Evolutionary conservation across 2,888 invertebrate species (phyloP).

Genomic region (Pandemis corylana): DNA sequence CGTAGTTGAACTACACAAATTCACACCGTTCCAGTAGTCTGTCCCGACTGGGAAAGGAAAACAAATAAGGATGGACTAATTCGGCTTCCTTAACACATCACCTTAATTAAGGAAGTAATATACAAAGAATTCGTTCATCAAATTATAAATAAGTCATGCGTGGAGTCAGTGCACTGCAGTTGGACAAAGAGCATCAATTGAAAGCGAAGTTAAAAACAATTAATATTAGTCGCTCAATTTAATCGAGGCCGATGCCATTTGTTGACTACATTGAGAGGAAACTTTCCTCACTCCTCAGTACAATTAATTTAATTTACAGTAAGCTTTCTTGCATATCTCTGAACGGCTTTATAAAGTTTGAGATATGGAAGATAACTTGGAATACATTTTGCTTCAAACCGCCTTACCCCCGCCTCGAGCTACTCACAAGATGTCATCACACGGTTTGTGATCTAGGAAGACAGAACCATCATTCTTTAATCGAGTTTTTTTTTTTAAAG

Average conservation of each 20-base stretch:
- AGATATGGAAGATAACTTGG: neutral
- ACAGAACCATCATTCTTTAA: neutral
- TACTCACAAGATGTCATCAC: neutral
- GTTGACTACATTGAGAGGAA: constrained; percentile 11
- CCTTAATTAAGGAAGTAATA: neutral
- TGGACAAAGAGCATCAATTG: constrained; percentile 13
- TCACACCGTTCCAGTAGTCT: neutral
- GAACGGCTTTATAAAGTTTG: neutral
- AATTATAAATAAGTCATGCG: neutral
- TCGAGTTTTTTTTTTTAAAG: no score
- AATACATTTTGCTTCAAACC: neutral
- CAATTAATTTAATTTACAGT: neutral
- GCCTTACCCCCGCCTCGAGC: neutral
- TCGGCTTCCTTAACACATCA: neutral
- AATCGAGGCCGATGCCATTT: constrained; percentile 24
- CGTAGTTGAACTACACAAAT: neutral
- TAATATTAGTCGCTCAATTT: constrained; percentile 18
- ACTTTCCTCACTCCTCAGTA: neutral
- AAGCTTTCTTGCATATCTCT: neutral
- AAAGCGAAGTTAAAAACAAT: constrained; percentile 20
- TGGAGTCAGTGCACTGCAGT: neutral
- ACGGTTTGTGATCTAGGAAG: no score
- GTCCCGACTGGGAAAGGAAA: neutral
- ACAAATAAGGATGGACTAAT: constrained; percentile 1
- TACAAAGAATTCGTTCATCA: neutral